A percentile compares a stretch with the other conserved stretches of the same genome.
Conservation (phyloP, 2,113 vertebrate species). For the Grallaria varia region DNA sequence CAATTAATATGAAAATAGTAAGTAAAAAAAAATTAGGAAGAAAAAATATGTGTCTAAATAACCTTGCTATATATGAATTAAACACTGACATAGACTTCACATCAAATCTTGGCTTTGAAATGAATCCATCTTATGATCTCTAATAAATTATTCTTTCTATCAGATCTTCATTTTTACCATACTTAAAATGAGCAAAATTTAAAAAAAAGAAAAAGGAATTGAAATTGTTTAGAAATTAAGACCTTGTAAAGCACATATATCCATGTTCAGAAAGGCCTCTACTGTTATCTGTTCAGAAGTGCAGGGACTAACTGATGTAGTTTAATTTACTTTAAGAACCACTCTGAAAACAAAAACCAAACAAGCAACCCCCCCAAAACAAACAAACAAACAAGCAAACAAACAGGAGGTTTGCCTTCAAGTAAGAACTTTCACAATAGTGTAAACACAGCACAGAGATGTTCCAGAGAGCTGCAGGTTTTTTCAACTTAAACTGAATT, state of each 20-base stretch:
- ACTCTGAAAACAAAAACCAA: neutral
- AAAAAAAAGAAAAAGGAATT: neutral
- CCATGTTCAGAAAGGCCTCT: neutral
- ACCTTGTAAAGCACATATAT: fast-evolving
- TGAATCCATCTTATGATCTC: neutral
- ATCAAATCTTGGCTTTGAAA: neutral
- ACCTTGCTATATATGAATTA: neutral
- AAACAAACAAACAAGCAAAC: too few species aligned
- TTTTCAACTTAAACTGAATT: neutral
- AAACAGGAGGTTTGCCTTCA: neutral
- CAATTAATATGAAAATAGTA: neutral
- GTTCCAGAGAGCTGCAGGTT: neutral
- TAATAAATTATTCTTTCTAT: neutral
- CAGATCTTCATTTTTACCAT: neutral
- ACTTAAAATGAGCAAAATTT: neutral
- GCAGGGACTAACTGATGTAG: neutral
- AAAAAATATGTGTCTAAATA: neutral
- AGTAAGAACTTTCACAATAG: neutral
- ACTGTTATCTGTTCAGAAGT: neutral
- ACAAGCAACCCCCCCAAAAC: too few species aligned
- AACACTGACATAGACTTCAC: neutral
- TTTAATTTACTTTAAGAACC: neutral
- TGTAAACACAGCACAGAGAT: neutral
- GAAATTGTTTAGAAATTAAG: neutral
- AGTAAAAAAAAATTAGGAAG: neutral